Evolutionary conservation across 53 echinoderm and acorn worm species (phyloP).

Genomic region (Mesocentrotus franciscanus): DNA sequence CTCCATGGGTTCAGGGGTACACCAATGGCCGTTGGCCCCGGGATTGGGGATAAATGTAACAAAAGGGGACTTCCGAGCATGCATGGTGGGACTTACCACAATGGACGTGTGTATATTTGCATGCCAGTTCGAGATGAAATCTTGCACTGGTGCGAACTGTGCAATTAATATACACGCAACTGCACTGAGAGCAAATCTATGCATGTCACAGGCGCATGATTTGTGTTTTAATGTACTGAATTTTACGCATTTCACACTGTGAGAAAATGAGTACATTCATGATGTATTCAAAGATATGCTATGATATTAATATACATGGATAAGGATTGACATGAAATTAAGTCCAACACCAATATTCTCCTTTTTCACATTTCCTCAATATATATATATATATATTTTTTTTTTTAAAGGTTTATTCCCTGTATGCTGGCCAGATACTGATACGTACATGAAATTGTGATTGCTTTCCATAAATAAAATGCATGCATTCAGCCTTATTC

Average conservation of each 20-base stretch:
- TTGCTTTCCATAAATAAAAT: no score
- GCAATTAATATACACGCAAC: not conserved
- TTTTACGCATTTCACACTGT: not conserved
- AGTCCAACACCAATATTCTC: not conserved
- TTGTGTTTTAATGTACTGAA: not conserved
- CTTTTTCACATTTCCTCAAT: not conserved
- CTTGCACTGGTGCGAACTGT: not conserved
- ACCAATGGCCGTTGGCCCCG: constrained; percentile 1
- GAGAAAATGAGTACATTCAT: not conserved
- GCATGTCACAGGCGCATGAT: not conserved
- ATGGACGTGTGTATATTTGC: constrained; percentile 12
- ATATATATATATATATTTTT: not conserved
- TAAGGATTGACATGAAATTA: no score
- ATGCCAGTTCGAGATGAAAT: not conserved
- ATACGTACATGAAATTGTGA: no score
- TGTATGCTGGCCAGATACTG: no score
- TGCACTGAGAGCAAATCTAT: not conserved
- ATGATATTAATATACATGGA: no score
- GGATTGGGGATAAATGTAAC: constrained; percentile 1
- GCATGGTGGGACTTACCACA: not conserved
- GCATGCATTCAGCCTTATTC: no score
- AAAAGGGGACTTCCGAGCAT: constrained; percentile 14
- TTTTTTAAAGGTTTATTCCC: not conserved
- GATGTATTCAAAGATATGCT: no score
- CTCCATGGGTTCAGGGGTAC: not conserved